These are phyloP conservation scores for Uromys caudimaculatus DNA, from an alignment of 2,797 vertebrate genomes.

Conservation along the genomic window DNA sequence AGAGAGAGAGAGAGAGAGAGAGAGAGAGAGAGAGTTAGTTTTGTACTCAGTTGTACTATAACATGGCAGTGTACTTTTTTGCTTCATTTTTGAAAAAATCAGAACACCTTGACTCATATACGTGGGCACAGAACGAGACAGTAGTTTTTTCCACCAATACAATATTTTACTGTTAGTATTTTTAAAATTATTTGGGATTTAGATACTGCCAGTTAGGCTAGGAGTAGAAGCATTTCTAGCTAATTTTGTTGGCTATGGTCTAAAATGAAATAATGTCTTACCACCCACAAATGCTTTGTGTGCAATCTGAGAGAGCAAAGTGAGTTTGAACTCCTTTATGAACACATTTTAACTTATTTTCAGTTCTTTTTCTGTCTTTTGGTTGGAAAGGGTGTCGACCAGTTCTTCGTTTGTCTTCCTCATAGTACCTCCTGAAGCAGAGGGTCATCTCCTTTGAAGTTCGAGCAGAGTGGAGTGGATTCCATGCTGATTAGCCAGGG, in stretches of 20 bases:
- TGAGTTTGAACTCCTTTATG: conserved; percentile 23
- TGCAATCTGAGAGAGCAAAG: not conserved
- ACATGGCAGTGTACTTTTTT: conserved; percentile 8
- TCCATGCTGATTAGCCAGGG: not conserved
- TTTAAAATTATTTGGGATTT: conserved; percentile 45
- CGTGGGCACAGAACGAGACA: not conserved
- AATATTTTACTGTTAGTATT: not conserved
- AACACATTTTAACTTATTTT: conserved; percentile 30
- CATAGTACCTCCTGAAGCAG: not conserved
- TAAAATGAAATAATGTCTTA: conserved; percentile 19
- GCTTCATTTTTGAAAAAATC: conserved; percentile 32
- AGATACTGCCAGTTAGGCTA: not conserved
- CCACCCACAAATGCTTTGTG: not conserved
- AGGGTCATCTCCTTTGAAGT: not conserved
- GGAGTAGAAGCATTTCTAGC: conserved; percentile 26
- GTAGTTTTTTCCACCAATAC: conserved; percentile 25
- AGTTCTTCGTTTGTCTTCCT: not conserved
- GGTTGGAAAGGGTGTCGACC: not conserved
- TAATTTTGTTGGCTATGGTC: conserved; percentile 38
- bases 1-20: too few species aligned
- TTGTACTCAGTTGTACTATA: not conserved
- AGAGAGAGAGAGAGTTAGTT: too few species aligned
- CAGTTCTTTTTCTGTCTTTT: not conserved
- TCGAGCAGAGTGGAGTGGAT: not conserved
- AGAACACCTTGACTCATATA: not conserved